Evolutionary conservation across 2,888 invertebrate species (phyloP).

Genomic region (Thymelicus sylvestris): DNA sequence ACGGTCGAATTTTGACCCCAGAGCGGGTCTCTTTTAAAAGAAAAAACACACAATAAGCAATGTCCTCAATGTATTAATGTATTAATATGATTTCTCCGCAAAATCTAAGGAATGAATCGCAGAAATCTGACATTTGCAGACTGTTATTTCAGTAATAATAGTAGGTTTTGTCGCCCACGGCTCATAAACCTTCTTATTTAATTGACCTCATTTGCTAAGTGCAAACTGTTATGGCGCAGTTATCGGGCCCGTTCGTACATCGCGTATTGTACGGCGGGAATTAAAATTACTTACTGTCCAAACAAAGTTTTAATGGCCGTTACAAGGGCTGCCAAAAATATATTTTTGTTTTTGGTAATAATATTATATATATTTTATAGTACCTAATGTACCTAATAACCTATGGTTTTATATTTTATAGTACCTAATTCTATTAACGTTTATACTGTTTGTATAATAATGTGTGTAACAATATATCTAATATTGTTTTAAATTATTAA

Average conservation of each 20-base stretch:
- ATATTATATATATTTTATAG: too few relatives aligned
- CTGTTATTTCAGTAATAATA: conserved; percentile 23
- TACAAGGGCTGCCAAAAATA: conserved; percentile 14
- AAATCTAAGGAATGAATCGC: background rate
- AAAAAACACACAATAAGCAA: too few relatives aligned
- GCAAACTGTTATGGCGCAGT: conserved; percentile 58
- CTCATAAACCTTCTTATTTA: conserved; percentile 58
- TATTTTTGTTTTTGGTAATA: background rate
- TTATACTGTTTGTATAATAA: too few relatives aligned
- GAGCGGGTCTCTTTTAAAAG: too few relatives aligned
- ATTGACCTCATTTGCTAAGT: conserved; percentile 62
- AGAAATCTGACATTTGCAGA: conserved; percentile 17
- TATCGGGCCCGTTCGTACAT: conserved; percentile 40
- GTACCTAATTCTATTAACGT: too few relatives aligned
- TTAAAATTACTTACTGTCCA: conserved; percentile 42
- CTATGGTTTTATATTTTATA: too few relatives aligned
- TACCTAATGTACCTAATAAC: too few relatives aligned
- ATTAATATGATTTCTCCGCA: background rate
- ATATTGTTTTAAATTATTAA: too few relatives aligned
- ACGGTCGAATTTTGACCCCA: too few relatives aligned
- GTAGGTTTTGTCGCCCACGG: conserved; percentile 37
- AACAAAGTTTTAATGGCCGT: conserved; percentile 21
- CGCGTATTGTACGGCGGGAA: conserved; percentile 46
- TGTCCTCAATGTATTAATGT: too few relatives aligned
- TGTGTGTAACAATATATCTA: too few relatives aligned